phyloP scores from a whole-genome alignment of 2,797 vertebrate species.

The Tragelaphus oryx region DNA sequence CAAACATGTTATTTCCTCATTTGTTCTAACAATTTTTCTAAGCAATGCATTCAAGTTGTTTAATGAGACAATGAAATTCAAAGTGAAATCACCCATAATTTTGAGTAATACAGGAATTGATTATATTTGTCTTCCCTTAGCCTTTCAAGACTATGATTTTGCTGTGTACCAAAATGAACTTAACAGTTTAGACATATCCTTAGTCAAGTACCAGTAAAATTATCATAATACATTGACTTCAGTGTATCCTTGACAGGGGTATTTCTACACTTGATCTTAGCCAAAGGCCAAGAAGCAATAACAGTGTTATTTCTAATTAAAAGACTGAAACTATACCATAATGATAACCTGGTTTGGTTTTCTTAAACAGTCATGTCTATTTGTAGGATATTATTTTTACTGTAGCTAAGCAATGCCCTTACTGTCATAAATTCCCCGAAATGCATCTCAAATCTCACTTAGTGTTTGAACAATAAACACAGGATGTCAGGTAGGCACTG shows the following conservation, averaged over 20 bases:
- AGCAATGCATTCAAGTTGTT: background rate
- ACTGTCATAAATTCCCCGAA: background rate
- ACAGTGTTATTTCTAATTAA: conserved; percentile 37
- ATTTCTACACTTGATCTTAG: background rate
- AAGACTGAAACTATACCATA: background rate
- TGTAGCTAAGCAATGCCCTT: background rate
- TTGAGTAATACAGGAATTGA: background rate
- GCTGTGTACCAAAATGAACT: background rate
- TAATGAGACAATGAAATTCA: background rate
- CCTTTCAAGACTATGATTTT: background rate
- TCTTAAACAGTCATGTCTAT: background rate
- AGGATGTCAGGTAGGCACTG: background rate
- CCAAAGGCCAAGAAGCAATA: background rate
- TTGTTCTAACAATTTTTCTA: background rate
- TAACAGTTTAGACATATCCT: background rate
- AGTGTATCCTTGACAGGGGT: background rate
- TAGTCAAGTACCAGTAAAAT: background rate
- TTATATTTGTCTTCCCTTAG: background rate
- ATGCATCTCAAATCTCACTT: background rate
- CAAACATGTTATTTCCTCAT: fast-evolving
- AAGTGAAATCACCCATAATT: background rate
- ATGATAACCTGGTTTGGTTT: background rate
- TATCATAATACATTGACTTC: background rate
- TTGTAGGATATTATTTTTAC: background rate
- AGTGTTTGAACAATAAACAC: background rate